Evolutionary conservation across 2,113 vertebrate species (phyloP), one percentile per base, ranked within the genome.

Genomic region (Hystrix brachyura): DNA sequence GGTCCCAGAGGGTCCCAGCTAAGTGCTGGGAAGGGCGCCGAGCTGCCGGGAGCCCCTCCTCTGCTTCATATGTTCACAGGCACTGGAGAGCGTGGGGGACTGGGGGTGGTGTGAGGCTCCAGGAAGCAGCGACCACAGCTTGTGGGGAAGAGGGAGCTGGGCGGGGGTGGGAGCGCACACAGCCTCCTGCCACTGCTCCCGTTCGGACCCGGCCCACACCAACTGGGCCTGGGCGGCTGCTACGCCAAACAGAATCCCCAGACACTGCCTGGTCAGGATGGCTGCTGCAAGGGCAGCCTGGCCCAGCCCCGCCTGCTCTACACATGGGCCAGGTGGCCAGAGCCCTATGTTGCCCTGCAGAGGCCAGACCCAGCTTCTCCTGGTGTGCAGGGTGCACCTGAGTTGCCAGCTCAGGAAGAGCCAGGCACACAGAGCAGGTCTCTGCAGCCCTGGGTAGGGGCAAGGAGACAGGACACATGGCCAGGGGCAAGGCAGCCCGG

Each of bases 371-470:
- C 34, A 98, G 62, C 13, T 95, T 92, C 59, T 94, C 96, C 9
- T 18, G 67, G 0, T 59, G 74, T 0, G 82, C 62, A 91, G 97
- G 97, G 59, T 21, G 18, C 18, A 17, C 59, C 59, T 19, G 18
- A 59, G 4, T 60, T 21, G 19, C 59, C 7, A 21, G 15, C 57
- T 19, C 2, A 3, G 57, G 87, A 99, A 76, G 84, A 99, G 97
- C 82, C 98, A 98, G 3, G 97, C 91, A 87, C 98, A 99, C 98
- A 15, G 98, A 98, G 7, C 71, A 62, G 96, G 0, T 96, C 60
- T 71, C 97, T 97, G 91, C 91, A 0, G 29, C n/a, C 89, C 11
- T 0, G 89, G 98, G 9, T 92, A 38, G 38, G 94, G 0, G 98
- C 53, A 55, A 11, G 27, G 64, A 65, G 29, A 65, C 69, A 43